A percentile compares a stretch with the other conserved stretches of the same genome.
Conservation (phyloP, 2,113 vertebrate species). For the Rhabdomys dilectus region DNA sequence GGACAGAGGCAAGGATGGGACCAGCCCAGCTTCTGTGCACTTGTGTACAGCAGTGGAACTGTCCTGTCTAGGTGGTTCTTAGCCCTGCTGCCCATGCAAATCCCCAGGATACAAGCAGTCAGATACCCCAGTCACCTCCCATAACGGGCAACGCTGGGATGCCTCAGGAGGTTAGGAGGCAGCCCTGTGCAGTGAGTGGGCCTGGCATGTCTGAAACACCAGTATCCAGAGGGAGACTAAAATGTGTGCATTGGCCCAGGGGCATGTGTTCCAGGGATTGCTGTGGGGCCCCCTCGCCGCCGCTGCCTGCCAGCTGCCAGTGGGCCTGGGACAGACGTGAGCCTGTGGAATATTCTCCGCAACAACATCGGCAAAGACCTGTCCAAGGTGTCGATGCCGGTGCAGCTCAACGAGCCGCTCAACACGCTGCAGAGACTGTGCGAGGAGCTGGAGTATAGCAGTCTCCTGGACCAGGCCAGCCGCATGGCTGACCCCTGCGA, state of each 20-base stretch:
- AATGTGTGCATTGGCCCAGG: conserved; percentile 36
- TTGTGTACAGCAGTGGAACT: not conserved
- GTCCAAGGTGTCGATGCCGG: conserved; percentile 94
- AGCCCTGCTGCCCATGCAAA: not conserved
- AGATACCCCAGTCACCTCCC: not conserved
- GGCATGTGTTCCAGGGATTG: conserved; percentile 57
- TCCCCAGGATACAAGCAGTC: not conserved
- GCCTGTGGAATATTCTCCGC: conserved; percentile 94
- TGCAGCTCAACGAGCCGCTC: conserved; percentile 93
- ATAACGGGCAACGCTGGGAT: not conserved
- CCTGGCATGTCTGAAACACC: conserved; percentile 85
- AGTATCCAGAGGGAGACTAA: conserved; percentile 82
- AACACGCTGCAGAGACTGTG: conserved; percentile 93
- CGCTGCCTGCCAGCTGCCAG: conserved; percentile 88
- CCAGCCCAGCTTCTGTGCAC: not conserved
- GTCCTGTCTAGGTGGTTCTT: not conserved
- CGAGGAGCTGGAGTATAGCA: conserved; percentile 94
- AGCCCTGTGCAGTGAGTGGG: conserved; percentile 79
- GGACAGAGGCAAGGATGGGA: not conserved
- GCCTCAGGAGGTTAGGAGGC: conserved; percentile 81
- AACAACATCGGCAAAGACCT: conserved; percentile 97
- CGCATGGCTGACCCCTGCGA: conserved; percentile 89
- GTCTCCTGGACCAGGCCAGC: conserved; percentile 93
- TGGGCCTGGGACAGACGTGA: conserved; percentile 91
- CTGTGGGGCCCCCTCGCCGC: conserved; percentile 80